Evolutionary conservation across 2,888 invertebrate species (phyloP).

Genomic region (Caenorhabditis imperialis): DNA sequence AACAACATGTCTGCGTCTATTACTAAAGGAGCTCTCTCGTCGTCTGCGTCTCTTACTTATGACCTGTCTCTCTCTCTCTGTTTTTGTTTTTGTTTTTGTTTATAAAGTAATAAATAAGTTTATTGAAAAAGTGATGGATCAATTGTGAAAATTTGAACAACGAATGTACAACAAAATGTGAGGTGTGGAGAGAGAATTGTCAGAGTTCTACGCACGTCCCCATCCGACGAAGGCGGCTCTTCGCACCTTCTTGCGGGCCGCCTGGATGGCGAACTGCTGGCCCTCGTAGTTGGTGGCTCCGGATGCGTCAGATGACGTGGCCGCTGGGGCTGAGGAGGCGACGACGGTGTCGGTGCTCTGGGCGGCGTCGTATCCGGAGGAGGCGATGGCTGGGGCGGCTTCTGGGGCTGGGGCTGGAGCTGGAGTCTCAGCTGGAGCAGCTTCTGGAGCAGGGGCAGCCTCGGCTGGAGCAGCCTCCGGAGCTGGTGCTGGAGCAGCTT

Average conservation of each 20-base stretch:
- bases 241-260: constrained; percentile 44
- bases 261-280: constrained; percentile 42
- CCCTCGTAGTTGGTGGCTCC: constrained; percentile 43
- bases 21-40: too few relatives aligned
- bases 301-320: constrained; percentile 28
- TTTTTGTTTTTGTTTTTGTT: too few relatives aligned
- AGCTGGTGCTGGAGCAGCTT: constrained; percentile 3
- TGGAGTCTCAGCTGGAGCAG: background rate
- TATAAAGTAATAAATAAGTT: constrained; percentile 52
- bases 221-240: constrained; percentile 53
- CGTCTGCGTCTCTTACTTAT: too few relatives aligned
- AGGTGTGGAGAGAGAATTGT: constrained; percentile 15
- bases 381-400: constrained; percentile 29
- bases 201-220: constrained; percentile 36
- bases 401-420: background rate
- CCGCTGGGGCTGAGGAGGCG: constrained; percentile 37
- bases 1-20: too few relatives aligned
- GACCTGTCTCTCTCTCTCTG: too few relatives aligned
- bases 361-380: constrained; percentile 39
- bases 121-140: too few relatives aligned
- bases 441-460: background rate
- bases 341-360: constrained; percentile 35
- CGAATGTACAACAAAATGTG: constrained; percentile 54
- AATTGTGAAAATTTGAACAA: too few relatives aligned
- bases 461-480: background rate